A percentile compares a stretch with the other conserved stretches of the same genome.
These are phyloP conservation scores for Amphiprion ocellaris DNA, from an alignment of 2,113 vertebrate species.

Conservation along the genomic window DNA sequence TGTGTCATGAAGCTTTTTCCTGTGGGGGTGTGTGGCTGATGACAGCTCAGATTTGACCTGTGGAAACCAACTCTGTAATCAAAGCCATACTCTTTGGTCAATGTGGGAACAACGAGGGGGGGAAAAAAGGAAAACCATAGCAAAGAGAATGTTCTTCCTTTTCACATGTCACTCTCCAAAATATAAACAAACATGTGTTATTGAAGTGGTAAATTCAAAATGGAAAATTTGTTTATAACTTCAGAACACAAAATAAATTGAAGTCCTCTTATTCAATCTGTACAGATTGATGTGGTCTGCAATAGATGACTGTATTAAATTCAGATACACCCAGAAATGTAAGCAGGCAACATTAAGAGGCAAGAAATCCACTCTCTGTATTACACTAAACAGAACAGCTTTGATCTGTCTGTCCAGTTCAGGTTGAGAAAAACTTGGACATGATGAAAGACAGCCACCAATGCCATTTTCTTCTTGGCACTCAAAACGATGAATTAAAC, in stretches of 20 bases:
- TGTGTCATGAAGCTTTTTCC: constrained; percentile 74
- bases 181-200: constrained; percentile 21
- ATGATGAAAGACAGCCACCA: constrained; percentile 5
- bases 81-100: constrained; percentile 40
- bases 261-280: constrained; percentile 1
- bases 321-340: constrained; percentile 54
- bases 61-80: constrained; percentile 42
- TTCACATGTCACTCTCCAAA: not conserved
- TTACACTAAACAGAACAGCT: constrained; percentile 26
- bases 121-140: not conserved
- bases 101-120: constrained; percentile 15
- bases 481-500: constrained; percentile 10
- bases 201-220: not conserved
- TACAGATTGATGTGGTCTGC: constrained; percentile 10
- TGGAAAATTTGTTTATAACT: not conserved
- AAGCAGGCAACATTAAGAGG: constrained; percentile 49
- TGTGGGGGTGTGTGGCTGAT: constrained; percentile 65
- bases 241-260: not conserved
- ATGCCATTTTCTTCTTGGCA: constrained; percentile 22
- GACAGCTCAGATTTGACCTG: constrained; percentile 79
- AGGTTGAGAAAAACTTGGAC: constrained; percentile 4
- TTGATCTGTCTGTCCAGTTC: constrained; percentile 16
- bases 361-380: constrained; percentile 15
- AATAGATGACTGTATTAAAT: constrained; percentile 70
- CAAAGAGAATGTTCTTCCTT: not conserved